Percentiles rank a stretch among this genome's conserved stretches.
Conservation (phyloP, 2,888 invertebrate species). For the Ellobium chinense region DNA sequence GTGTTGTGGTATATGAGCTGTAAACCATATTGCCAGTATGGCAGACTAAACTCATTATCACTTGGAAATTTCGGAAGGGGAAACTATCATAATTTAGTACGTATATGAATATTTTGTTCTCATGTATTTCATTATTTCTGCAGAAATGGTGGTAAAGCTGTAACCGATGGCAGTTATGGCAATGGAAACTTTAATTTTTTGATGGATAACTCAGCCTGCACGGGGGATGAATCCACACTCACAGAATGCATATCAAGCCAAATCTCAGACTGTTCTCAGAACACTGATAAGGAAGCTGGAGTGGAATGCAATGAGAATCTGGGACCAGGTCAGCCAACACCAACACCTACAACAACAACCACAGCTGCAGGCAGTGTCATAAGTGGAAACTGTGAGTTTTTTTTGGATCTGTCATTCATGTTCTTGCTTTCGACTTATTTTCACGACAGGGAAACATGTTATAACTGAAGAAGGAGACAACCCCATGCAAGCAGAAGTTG, state of each 20-base stretch:
- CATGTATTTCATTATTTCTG: too few species aligned
- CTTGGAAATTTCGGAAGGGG: too few species aligned
- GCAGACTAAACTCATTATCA: too few species aligned
- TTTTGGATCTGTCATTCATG: too few species aligned
- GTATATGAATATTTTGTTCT: too few species aligned
- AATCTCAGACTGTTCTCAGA: conserved; percentile 86
- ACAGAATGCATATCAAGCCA: conserved; percentile 82
- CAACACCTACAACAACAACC: conserved; percentile 50
- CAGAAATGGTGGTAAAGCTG: conserved; percentile 53
- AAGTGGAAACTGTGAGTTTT: conserved; percentile 58
- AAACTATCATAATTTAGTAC: too few species aligned
- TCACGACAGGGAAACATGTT: too few species aligned
- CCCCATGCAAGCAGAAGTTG: too few species aligned
- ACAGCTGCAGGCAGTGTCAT: conserved; percentile 51
- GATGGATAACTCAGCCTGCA: conserved; percentile 80
- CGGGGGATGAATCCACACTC: conserved; percentile 82
- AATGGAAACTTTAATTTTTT: conserved; percentile 64
- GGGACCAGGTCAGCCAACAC: conserved; percentile 42
- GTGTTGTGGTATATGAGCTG: too few species aligned
- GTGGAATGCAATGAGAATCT: conserved; percentile 77
- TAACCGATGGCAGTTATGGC: conserved; percentile 51
- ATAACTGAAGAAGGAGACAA: too few species aligned
- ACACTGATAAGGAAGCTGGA: conserved; percentile 86
- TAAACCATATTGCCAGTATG: too few species aligned
- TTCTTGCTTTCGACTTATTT: too few species aligned